These are phyloP conservation scores for Agrenia bidenticulata DNA, from an alignment of 2,888 invertebrate species.

Conservation along the genomic window DNA sequence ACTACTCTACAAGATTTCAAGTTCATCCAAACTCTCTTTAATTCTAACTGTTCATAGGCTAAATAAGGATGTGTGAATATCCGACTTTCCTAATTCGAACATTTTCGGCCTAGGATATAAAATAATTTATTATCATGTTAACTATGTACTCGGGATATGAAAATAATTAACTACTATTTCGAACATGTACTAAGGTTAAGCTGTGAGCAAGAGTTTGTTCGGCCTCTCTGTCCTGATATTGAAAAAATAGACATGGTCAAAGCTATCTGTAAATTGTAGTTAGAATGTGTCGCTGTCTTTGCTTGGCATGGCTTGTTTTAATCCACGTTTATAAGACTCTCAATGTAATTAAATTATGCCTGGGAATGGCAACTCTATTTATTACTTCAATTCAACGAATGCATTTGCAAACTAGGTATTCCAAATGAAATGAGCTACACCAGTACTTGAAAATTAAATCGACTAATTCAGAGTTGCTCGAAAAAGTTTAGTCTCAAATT, in stretches of 20 bases:
- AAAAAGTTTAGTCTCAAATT: neutral
- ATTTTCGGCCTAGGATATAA: too few relatives aligned
- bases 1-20: neutral
- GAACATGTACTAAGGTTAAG: neutral
- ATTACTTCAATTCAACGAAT: too few relatives aligned
- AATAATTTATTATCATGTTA: too few relatives aligned
- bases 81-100: too few relatives aligned
- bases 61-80: too few relatives aligned
- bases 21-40: neutral
- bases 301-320: too few relatives aligned
- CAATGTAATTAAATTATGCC: too few relatives aligned
- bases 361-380: too few relatives aligned
- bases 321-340: too few relatives aligned
- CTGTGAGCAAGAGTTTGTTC: slow-evolving; percentile 21
- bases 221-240: slow-evolving; percentile 14
- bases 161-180: neutral
- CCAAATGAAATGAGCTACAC: neutral
- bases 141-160: neutral
- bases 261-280: neutral
- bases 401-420: neutral
- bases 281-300: too few relatives aligned
- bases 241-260: neutral
- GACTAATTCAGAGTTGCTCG: neutral
- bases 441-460: slow-evolving; percentile 3
- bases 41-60: too few relatives aligned